These are phyloP conservation scores for Drosophila ohnishii DNA, from an alignment of 1,140 invertebrate genomes.

Conservation along the genomic window DNA sequence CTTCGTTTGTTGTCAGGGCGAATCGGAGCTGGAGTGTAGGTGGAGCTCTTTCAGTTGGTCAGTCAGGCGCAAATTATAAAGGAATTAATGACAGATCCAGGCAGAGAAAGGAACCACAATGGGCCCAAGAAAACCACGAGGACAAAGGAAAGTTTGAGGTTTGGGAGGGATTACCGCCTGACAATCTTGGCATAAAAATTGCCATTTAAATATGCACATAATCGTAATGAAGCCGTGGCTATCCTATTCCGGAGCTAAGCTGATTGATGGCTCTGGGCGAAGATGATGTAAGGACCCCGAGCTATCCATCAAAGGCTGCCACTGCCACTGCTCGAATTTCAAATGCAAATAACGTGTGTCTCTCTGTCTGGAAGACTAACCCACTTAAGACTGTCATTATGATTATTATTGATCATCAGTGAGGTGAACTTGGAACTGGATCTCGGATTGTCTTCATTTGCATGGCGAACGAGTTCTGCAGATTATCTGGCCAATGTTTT, in stretches of 20 bases:
- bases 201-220: conserved; percentile 75
- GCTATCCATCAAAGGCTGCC: conserved; percentile 71
- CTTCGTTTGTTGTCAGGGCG: conserved; percentile 45
- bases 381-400: conserved; percentile 80
- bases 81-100: conserved; percentile 72
- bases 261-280: conserved; percentile 65
- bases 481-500: conserved; percentile 75
- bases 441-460: conserved; percentile 60
- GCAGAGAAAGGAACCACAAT: conserved; percentile 51
- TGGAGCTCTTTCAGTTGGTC: conserved; percentile 63
- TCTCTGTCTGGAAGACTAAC: conserved; percentile 51
- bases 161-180: conserved; percentile 62
- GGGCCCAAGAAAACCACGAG: conserved; percentile 57
- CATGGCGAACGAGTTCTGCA: conserved; percentile 67
- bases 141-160: conserved; percentile 50
- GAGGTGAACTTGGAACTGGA: conserved; percentile 19
- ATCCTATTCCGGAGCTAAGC: conserved; percentile 57
- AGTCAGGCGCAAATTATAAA: conserved; percentile 81
- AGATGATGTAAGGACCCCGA: conserved; percentile 67
- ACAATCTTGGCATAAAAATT: conserved; percentile 76
- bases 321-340: conserved; percentile 49
- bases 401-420: conserved; percentile 79
- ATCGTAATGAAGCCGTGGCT: conserved; percentile 71
- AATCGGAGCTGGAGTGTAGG: conserved; percentile 38
- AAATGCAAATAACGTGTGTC: conserved; percentile 47